Percentiles rank a stretch among this genome's conserved stretches.
phyloP scores from a whole-genome alignment of 2,113 vertebrate species.

The Petromus typicus region DNA sequence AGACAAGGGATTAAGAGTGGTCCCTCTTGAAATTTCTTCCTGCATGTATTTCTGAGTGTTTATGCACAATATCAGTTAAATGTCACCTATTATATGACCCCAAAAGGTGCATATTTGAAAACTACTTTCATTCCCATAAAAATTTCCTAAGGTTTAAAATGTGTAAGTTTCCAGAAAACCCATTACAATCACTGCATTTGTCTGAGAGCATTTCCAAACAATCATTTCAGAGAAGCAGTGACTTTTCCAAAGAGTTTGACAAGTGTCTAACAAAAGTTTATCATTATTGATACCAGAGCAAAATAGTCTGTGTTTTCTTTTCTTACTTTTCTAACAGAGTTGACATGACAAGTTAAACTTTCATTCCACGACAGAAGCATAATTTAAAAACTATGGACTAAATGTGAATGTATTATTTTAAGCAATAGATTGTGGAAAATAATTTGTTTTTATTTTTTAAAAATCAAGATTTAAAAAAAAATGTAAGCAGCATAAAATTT shows the following conservation, averaged over 20 bases:
- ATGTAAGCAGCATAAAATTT: background rate
- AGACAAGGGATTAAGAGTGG: background rate
- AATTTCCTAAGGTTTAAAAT: background rate
- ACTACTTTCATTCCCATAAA: background rate
- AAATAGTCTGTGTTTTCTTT: background rate
- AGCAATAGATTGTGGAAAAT: background rate
- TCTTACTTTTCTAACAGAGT: background rate
- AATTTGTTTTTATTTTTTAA: background rate
- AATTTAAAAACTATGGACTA: background rate
- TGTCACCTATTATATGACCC: background rate
- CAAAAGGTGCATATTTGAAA: background rate
- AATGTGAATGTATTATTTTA: background rate
- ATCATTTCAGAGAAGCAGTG: background rate
- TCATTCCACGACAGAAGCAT: background rate
- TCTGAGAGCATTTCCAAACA: slow-evolving; percentile 6
- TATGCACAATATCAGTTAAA: background rate
- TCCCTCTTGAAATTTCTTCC: background rate
- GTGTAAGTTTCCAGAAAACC: background rate
- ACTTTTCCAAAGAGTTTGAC: background rate
- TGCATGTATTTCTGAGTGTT: background rate
- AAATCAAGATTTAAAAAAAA: background rate
- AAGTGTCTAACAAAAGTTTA: background rate
- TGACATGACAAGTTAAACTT: background rate
- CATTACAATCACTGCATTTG: background rate
- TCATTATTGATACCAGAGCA: background rate